A percentile compares a stretch with the other conserved stretches of the same genome.
These are phyloP conservation scores for Cephus sareptanus DNA, from an alignment of 2,888 invertebrate genomes.

Conservation along the genomic window DNA sequence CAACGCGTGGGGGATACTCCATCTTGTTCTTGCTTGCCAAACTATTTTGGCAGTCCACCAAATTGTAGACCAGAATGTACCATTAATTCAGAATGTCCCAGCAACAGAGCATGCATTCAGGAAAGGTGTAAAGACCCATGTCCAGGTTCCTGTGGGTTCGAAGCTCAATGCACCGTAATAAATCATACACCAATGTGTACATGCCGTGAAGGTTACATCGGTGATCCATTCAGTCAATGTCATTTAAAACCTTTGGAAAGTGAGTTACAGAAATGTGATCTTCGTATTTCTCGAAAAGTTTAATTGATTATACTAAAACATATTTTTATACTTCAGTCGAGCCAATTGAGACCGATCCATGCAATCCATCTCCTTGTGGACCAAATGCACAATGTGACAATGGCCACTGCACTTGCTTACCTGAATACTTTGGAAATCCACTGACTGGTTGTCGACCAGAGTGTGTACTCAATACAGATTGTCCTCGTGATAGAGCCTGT, in stretches of 20 bases:
- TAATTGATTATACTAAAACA: neutral
- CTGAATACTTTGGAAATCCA: conserved; percentile 82
- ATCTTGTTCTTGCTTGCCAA: conserved; percentile 72
- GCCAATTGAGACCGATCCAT: conserved; percentile 61
- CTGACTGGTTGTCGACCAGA: conserved; percentile 83
- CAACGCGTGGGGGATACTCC: conserved; percentile 68
- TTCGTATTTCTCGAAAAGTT: neutral
- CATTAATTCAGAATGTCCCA: conserved; percentile 75
- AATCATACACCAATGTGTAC: conserved; percentile 69
- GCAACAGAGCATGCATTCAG: conserved; percentile 74
- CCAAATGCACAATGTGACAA: conserved; percentile 78
- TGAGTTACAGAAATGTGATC: neutral
- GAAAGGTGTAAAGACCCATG: conserved; percentile 77
- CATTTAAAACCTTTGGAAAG: conserved; percentile 31
- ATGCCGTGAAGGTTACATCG: conserved; percentile 63
- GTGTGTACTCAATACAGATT: conserved; percentile 82
- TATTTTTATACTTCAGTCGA: conserved; percentile 20
- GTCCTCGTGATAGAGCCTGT: conserved; percentile 77
- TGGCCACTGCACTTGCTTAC: conserved; percentile 78
- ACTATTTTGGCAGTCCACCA: conserved; percentile 75
- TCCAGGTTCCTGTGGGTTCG: conserved; percentile 76
- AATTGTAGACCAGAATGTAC: conserved; percentile 77
- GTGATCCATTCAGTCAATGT: conserved; percentile 58
- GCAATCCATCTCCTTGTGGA: conserved; percentile 74
- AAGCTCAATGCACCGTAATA: conserved; percentile 72